Conservation (phyloP, 1,140 invertebrate genomes). For the Bombus turneri region DNA sequence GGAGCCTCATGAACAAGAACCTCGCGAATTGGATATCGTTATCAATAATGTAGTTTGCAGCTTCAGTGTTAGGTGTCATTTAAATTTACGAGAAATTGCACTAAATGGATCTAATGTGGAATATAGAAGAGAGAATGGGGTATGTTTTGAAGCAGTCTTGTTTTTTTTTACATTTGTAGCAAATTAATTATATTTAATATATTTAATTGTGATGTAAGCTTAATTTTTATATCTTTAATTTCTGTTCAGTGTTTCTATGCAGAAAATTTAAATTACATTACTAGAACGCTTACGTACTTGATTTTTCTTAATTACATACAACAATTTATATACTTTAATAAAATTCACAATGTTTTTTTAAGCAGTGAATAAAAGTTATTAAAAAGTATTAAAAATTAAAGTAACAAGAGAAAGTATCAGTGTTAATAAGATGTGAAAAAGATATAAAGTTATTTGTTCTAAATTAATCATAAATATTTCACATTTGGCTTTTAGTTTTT, state of each 20-base stretch:
- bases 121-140: conserved; percentile 96
- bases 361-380: no score
- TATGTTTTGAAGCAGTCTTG: conserved; percentile 72
- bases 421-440: background rate
- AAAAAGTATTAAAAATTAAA: background rate
- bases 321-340: background rate
- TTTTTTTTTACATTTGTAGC: background rate
- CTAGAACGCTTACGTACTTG: no score
- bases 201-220: background rate
- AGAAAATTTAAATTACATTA: background rate
- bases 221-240: background rate
- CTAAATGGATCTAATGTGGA: conserved; percentile 96
- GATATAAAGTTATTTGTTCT: background rate
- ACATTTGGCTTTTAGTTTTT: no score
- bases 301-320: no score
- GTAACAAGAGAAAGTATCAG: background rate
- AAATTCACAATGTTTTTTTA: background rate
- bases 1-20: conserved; percentile 77
- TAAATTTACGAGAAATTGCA: conserved; percentile 97
- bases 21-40: conserved; percentile 94
- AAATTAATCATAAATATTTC: background rate
- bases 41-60: conserved; percentile 99
- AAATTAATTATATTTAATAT: background rate
- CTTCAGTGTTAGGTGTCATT: conserved; percentile 98
- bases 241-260: background rate